Base-by-base conservation (phyloP, 30 jellyfish, hydroid and myxozoan genomes). In the Hydractinia echinata region DNA sequence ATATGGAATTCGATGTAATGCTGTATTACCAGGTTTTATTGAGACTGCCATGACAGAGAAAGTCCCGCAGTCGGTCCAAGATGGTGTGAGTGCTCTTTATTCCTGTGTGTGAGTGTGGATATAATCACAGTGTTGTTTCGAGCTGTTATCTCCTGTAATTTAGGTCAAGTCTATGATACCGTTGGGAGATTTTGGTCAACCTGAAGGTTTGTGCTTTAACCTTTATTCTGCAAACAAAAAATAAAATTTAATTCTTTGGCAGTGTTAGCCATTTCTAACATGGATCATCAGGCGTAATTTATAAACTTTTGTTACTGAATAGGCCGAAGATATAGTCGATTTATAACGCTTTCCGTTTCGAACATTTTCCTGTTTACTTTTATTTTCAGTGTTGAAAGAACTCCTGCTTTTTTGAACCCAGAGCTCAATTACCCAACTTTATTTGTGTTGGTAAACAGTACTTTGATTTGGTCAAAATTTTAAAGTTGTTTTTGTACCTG, bases 21-120 rank as follows among this genome's bases (percentile, higher is more conserved):
- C 89, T 44, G 89, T 82, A 7, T 58, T 82, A 21, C 89, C 89
- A 16, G 89, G 89, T 44, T 82, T 82, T 51, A 82, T 82, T 11
- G 62, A 16, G 51, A 82, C 89, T 68, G 76, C 79, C 11, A 82
- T 82, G 89, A 82, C 89, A 6, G 86, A 82, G 6, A 54, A 69
- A 50, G 81, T 82, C 7, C 89, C 89, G 18, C 54, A 72, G 10
- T 61, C 51, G 10, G 56, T 82, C 48, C 58, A 71, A 54, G 89
- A 82, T 5, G 49, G 20, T 80, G 89, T 82, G 4, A 5, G 78
- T 67, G 19, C 1, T 20, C 39, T 64, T 13, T n/a, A 6, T 58
- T 39, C 16, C 81, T 7, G 1, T 58, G 18, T 71, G 7, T 58
- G 8, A 11, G 19, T 64, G 19, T n/a, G 9, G 19, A 6, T 64